Evolutionary conservation across 2,888 invertebrate species (phyloP), one percentile per base, ranked within the genome.

Genomic region (Venustoraphidia nigricollis): DNA sequence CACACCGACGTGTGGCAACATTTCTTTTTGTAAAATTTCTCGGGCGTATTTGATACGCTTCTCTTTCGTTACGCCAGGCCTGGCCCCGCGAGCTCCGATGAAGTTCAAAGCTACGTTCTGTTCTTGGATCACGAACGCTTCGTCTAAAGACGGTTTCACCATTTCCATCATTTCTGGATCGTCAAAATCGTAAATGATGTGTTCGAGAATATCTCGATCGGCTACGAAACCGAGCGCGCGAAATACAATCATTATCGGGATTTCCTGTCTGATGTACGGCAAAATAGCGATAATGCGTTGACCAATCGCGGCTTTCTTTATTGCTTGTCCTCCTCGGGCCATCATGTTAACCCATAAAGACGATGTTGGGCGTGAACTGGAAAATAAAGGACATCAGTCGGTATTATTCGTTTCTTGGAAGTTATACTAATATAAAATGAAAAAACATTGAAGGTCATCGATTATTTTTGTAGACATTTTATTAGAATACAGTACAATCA

Each of bases 131-230:
- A 97, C 97, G 68, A 98, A 98, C 41, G 98, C 98, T 71, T 98
- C 98, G 69, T 98, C 98, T 49, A 98, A 70, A 0, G 97, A 97
- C 1, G 98, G 98, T 66, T 99, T 99, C 0, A 95, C 96, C 96
- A 99, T 97, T 77, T 99, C 98, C 97, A 99, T 98, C 96, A 99
- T 97, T 73, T 99, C 98, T 8, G 95, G 97, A 69, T 99, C 98
- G 67, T 98, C 96, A 70, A 98, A 98, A 64, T 99, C 98, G 66
- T 99, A 99, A 60, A 99, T 98, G 53, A 99, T 98, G 62, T 99
- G 98, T 64, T 99, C 98, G 17, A 99, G 73, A 60, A 99, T 99
- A 69, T 99, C 98, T 61, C 98, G 79, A 69, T 99, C 98, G 9
- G 98, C 96, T 41, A 98, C 98, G 70, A 99, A 99, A 36, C 98